Evolutionary conservation across 2,113 vertebrate species (phyloP), one percentile per base, ranked within the genome.

Genomic region (Amblyornis subalaris): DNA sequence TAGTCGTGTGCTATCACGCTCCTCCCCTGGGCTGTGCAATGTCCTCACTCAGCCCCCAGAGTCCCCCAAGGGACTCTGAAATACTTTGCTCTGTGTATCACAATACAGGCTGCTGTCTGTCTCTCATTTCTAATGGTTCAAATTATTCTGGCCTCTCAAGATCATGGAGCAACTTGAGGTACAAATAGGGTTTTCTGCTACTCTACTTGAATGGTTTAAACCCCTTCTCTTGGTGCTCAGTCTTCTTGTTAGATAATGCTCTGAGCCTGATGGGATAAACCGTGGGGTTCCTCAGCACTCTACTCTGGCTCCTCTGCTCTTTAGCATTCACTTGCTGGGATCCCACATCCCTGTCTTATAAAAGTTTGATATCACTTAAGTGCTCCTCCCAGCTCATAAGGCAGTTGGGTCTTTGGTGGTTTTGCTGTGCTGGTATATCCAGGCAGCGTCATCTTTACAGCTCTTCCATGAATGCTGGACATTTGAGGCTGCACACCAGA

Each of bases 321-420:
- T 95, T 84, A 85, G 69, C 55, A 73, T 94, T 95, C 93, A 80
- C 92, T 73, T 85, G 42, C 69, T 90, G 86, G 60, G 36, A 90
- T 89, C 23, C 28, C 1, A 6, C 66, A 82, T 93, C 42, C 50
- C 57, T 70, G 23, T 75, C 53, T 70, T 81, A 90, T 84, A 53
- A 96, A 96, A 88, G 47, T 81, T 96, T 94, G 88, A 85, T 96
- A 81, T 55, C 88, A 89, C 60, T 42, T 86, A 76, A 93, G 80
- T 89, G 61, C 29, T 85, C 14, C 73, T 90, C 54, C 85, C 74
- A 73, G 73, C 72, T 85, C 61, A 76, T 60, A 88, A 90, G 69
- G 80, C 53, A 75, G 60, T 12, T 51, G 89, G 48, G 22, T 83
- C 78, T 53, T 90, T 64, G 60, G 85, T 55, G 76, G 10, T 83